Base-by-base conservation (phyloP, 2,888 invertebrate genomes). In the Myathropa florea region DNA sequence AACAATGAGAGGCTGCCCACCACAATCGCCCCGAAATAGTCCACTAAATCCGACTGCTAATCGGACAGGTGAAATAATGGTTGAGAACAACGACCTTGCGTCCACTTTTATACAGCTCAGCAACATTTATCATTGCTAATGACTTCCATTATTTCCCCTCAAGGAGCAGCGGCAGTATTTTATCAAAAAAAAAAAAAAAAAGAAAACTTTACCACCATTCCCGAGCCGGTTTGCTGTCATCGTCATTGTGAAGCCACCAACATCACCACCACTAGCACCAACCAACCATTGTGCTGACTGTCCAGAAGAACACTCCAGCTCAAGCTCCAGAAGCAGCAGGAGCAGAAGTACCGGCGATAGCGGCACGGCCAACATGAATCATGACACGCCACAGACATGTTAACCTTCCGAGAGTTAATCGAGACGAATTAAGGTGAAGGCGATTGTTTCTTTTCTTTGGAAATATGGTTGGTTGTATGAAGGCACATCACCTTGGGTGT, bases 371-470 rank as follows among this genome's bases (percentile, higher is more conserved):
- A n/a, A 73, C 83, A 79, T 86, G 86, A 83, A 86, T 86, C 86
- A 86, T 86, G 86, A 83, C 78, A 86, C 78, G 86, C 86, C 86
- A 86, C 83, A 86, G 86, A 86, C 86, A 86, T 86, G 86, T 83
- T 83, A 83, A 83, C 86, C 86, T 86, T 75, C 79, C 59, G 75
- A 79, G 86, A 86, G 86, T 86, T 86, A 86, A 86, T 86, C 86
- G 86, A 78, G 86, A 79, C 83, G 86, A 83, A 86, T 86, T 86
- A 86, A 86, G 83, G 78, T 78, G 73, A 86, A 83, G 68, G 70
- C 83, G 82, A 83, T 86, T 86, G 83, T 83, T 86, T 86, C 83
- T 86, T 86, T 86, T 86, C 83, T 72, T 81, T 21, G 10, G 75
- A 67, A 26, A 6, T 28, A 36, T 59, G 28, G 60, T 39, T 39